Base-by-base conservation (phyloP, 2,888 invertebrate genomes). In the Cephus pulcher region DNA sequence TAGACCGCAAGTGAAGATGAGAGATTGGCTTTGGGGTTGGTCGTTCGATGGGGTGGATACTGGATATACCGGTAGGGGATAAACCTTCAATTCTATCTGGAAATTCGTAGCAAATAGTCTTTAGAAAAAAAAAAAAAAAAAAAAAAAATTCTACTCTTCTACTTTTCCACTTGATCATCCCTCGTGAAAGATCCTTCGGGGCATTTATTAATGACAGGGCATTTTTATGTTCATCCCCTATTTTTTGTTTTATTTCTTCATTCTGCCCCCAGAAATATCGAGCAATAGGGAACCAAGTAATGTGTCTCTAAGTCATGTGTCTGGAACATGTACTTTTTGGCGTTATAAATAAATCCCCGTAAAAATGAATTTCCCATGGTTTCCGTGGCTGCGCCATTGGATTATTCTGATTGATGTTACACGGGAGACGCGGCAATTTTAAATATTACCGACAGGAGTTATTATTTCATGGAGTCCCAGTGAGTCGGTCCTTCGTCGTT, bases 361-460 rank as follows among this genome's bases (percentile, higher is more conserved):
- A 9, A 34, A 34, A 34, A 34, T 35, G 34, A 34, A 74, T 33
- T 74, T 33, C n/a, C 34, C 12, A n/a, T 33, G 12, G 71, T 79
- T 75, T 23, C 56, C 68, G 82, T 78, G 79, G 78, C 81, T 23
- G 37, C 33, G 76, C 75, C 81, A 79, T 56, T 87, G 83, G 86
- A 87, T 89, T 90, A 90, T 90, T 90, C 88, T 86, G 87, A 88
- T 85, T 89, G 89, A 89, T 88, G 88, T 88, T 86, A 82, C 89
- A 82, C 89, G 79, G 78, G 89, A 86, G 89, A 88, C 86, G 80
- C 80, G 80, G 74, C 80, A 81, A 75, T 83, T 88, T 90, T 89
- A 87, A 90, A 90, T 89, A 89, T 88, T 89, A 84, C 86, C 70
- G 74, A 75, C 76, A 6, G 30, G 30, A 76, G 85, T 89, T 84